Evolutionary conservation across 2,113 vertebrate species (phyloP), one percentile per base, ranked within the genome.

Genomic region (Arothron firmamentum): DNA sequence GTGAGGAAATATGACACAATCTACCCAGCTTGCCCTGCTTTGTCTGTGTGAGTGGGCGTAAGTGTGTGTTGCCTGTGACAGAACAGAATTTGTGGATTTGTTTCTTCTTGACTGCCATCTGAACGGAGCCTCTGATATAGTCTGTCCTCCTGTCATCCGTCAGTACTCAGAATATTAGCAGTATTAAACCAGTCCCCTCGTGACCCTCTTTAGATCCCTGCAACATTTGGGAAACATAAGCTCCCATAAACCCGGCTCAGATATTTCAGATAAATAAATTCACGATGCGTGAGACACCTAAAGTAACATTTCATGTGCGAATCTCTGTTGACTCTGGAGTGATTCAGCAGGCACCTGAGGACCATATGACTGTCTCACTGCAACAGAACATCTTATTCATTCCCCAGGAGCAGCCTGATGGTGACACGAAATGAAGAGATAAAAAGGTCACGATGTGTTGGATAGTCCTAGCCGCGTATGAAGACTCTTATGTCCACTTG

Each of bases 71-170:
- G 19, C 52, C 64, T 54, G 18, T 78, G 71, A 79, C 62, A 69
- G 68, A 62, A 78, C 7, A 47, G 70, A 73, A 83, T 80, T 72
- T 34, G 53, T 59, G 58, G 63, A 59, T 79, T 79, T 78, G 61
- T 67, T 47, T 77, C 59, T 71, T 52, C 62, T 53, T 70, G 43
- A 17, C 25, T 2, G 1, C 49, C 67, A 57, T 73, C 73, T 56
- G 48, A 74, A 59, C 61, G 65, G 20, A 50, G 68, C 52, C 34
- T 38, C 34, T 38, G 55, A 55, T 62, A 17, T 25, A 14, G 45
- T n/a, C 5, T 2, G 45, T 50, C 21, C 7, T 54, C 17, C 12
- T 16, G n/a, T 4, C 54, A 54, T 41, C 17, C 31, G 1, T 34
- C 31, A 9, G 31, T 9, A 0, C 31, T 34, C 9, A 38, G 34